phyloP scores from a whole-genome alignment of 2,113 vertebrate genomes.

The Cynoglossus semilaevis region DNA sequence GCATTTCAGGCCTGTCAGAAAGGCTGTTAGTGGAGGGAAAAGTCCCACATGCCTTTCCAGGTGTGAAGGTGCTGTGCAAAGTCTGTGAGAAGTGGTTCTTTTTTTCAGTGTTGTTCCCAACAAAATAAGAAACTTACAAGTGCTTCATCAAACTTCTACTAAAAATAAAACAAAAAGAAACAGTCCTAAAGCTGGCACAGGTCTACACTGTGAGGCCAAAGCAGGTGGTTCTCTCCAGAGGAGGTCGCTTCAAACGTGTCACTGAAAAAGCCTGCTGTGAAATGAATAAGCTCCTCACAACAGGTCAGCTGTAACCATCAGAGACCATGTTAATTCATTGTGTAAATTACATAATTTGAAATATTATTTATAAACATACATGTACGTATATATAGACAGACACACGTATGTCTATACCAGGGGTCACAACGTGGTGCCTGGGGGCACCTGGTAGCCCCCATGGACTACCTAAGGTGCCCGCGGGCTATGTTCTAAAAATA shows the following conservation, averaged over 20 bases:
- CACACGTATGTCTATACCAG: too few species aligned
- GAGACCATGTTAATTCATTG: conserved; percentile 14
- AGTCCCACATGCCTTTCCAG: not conserved
- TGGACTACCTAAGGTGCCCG: too few species aligned
- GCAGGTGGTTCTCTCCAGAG: conserved; percentile 38
- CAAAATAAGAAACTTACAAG: not conserved
- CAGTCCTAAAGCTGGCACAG: conserved; percentile 9
- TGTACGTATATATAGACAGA: too few species aligned
- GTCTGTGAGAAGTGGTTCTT: not conserved
- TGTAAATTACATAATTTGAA: not conserved
- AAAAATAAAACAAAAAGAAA: not conserved
- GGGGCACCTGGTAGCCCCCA: too few species aligned
- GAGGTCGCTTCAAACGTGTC: conserved; percentile 32
- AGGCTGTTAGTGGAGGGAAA: not conserved
- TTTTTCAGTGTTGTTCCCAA: not conserved
- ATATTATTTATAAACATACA: too few species aligned
- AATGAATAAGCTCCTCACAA: conserved; percentile 27
- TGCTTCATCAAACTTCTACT: not conserved
- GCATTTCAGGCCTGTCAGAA: conserved; percentile 9
- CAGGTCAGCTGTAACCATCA: conserved; percentile 19
- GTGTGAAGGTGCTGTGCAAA: not conserved
- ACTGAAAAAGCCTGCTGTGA: conserved; percentile 28
- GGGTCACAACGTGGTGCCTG: too few species aligned
- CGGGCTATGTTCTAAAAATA: too few species aligned
- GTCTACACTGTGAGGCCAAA: conserved; percentile 13